A percentile compares a stretch with the other conserved stretches of the same genome.
Conservation (phyloP, 1,140 invertebrate species). For the Adelges cooleyi region DNA sequence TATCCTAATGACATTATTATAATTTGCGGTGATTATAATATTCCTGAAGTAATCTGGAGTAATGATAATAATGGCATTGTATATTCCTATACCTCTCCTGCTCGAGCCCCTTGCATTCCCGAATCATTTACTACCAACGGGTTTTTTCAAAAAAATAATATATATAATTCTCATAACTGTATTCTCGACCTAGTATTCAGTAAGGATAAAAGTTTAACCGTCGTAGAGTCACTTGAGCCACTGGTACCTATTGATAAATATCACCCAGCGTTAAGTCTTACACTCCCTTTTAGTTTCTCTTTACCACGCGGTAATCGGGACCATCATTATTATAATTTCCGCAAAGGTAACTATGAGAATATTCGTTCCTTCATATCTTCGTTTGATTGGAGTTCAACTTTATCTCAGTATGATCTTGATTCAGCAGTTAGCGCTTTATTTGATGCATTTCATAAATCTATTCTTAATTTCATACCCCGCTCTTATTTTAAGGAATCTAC, state of each 20-base stretch:
- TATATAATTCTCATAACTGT: not conserved
- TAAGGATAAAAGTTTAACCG: not conserved
- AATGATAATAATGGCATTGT: not conserved
- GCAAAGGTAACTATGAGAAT: not conserved
- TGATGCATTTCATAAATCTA: not conserved
- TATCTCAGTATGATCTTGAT: not conserved
- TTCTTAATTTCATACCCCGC: not conserved
- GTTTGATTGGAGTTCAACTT: not conserved
- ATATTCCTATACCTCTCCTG: not conserved
- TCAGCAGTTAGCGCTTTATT: not conserved
- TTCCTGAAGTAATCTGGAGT: not conserved
- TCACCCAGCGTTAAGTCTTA: not conserved
- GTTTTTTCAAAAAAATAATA: not conserved
- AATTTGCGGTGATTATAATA: not conserved
- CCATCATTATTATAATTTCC: not conserved
- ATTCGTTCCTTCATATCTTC: not conserved
- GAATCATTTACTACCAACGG: not conserved
- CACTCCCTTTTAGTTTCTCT: not conserved
- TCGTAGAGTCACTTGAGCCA: not conserved
- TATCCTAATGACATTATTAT: not conserved
- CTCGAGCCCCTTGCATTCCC: not conserved
- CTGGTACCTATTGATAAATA: not conserved
- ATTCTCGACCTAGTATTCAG: not conserved
- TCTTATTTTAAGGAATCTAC: not conserved
- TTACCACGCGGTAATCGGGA: not conserved